Evolutionary conservation across 2,797 vertebrate genomes (phyloP).

Genomic region (Sebastes ruberrimus): DNA sequence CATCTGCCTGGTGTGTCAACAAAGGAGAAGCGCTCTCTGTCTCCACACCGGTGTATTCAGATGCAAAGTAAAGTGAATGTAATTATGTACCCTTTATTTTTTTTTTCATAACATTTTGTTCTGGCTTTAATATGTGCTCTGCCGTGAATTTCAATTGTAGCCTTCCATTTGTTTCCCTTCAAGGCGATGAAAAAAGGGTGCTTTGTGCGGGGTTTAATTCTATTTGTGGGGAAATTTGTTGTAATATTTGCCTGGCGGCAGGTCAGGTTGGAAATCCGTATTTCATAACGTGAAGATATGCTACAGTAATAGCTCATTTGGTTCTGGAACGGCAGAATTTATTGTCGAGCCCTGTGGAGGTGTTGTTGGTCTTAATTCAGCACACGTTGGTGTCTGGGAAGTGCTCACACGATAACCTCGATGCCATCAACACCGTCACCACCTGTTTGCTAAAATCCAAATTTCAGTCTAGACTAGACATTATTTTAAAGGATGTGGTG

Average conservation of each 20-base stretch:
- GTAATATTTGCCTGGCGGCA: conserved; percentile 44
- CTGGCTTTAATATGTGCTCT: conserved; percentile 56
- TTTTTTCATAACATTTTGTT: conserved; percentile 54
- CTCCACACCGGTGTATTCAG: conserved; percentile 83
- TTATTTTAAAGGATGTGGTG: not conserved
- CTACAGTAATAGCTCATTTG: conserved; percentile 77
- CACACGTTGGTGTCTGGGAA: not conserved
- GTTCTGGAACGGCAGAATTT: conserved; percentile 3
- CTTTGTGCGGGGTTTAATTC: conserved; percentile 40
- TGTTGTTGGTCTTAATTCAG: conserved; percentile 5
- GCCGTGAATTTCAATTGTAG: conserved; percentile 50
- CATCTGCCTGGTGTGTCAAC: conserved; percentile 90
- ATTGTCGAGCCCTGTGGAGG: conserved; percentile 9
- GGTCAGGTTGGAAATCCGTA: conserved; percentile 41
- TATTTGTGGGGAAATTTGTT: conserved; percentile 55
- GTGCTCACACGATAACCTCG: not conserved
- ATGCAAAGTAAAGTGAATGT: conserved; percentile 83
- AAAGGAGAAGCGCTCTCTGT: conserved; percentile 75
- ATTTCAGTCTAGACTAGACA: not conserved
- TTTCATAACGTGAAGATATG: conserved; percentile 65
- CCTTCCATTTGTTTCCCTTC: conserved; percentile 51
- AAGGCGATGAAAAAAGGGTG: conserved; percentile 12
- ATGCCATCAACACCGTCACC: not conserved
- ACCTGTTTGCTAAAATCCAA: not conserved
- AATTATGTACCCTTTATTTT: conserved; percentile 65